Conservation (phyloP, 2,797 vertebrate genomes). For the Dromococcyx pavoninus region DNA sequence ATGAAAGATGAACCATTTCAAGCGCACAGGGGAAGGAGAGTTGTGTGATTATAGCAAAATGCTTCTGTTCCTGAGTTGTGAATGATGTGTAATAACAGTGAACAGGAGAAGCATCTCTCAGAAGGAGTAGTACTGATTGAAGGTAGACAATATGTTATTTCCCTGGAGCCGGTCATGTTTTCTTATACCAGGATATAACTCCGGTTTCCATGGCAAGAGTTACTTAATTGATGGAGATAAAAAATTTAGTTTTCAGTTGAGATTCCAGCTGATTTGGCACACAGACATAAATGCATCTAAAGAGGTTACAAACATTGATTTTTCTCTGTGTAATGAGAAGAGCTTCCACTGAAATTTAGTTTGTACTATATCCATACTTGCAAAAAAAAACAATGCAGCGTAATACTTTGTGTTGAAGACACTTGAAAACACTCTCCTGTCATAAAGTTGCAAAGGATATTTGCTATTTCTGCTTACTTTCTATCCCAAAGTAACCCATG, state of each 20-base stretch:
- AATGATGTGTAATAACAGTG: neutral
- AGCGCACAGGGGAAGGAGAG: neutral
- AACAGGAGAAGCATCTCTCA: neutral
- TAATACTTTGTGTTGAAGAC: neutral
- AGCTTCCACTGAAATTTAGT: neutral
- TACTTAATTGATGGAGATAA: neutral
- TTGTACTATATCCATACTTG: neutral
- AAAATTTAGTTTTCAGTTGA: neutral
- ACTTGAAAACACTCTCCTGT: neutral
- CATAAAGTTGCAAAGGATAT: neutral
- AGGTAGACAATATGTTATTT: neutral
- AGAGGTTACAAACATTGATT: neutral
- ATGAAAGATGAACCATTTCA: neutral
- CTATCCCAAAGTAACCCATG: neutral
- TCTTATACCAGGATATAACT: neutral
- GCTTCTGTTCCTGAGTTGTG: neutral
- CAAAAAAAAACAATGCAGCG: neutral
- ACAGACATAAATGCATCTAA: neutral
- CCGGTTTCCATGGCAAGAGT: neutral
- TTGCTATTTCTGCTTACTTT: neutral
- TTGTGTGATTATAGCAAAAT: neutral
- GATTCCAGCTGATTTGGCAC: neutral
- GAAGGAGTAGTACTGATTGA: neutral
- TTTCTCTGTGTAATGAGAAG: neutral
- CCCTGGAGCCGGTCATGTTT: neutral